Base-by-base conservation (phyloP, 1,140 invertebrate genomes). In the Chionoecetes opilio region DNA sequence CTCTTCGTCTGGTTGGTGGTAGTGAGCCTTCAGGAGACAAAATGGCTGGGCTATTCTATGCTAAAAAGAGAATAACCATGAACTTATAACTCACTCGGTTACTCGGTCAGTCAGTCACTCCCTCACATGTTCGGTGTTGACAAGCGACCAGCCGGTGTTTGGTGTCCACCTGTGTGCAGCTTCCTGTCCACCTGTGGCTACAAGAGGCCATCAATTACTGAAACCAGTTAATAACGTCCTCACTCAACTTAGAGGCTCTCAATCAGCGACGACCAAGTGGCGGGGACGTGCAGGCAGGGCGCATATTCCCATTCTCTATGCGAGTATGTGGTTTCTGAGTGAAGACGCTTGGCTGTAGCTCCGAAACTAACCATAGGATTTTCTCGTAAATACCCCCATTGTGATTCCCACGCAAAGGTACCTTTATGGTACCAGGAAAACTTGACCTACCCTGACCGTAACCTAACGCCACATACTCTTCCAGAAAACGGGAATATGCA, bases 151-250 rank as follows among this genome's bases (percentile, higher is more conserved):
- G 63, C 63, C 63, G 11, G 63, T 75, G 63, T n/a, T 75, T 3
- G 11, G 11, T n/a, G 63, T 26, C 63, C n/a, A 26, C 63, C 2
- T 21, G 63, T 75, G 63, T n/a, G 63, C 5, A 26, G 63, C 63
- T 5, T 17, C 21, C 21, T 75, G 63, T 75, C 63, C 63, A n/a
- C 21, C 63, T 5, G 41, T 26, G 63, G 63, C 63, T 75, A 75
- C 63, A 75, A 5, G 21, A n/a, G 63, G n/a, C 63, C 63, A 75
- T 75, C 63, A 26, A 8, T 75, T 75, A 75, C 63, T 26, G 21
- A 75, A n/a, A n/a, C 6, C 63, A 75, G 63, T 75, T 75, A 75
- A 75, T 75, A 75, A 75, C 63, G 63, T 75, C 63, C 63, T 75
- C 63, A 75, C 63, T 75, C 63, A n/a, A 26, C 63, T 75, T 26